Base-by-base conservation (phyloP, 2,113 vertebrate genomes). In the Hypanus sabinus region DNA sequence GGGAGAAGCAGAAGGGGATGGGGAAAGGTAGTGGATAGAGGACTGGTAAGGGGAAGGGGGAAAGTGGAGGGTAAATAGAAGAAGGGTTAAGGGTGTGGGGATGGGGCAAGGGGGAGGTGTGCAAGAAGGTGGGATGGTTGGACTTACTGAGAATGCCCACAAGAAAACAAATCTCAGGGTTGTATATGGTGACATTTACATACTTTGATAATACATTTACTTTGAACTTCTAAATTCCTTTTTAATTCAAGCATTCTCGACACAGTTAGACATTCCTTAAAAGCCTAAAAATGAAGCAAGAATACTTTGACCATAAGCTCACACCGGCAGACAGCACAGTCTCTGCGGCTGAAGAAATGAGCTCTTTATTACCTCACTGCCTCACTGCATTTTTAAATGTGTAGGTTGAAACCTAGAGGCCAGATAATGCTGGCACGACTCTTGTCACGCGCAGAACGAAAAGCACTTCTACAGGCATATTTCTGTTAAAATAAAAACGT, bases 241-340 rank as follows among this genome's bases (percentile, higher is more conserved):
- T 93, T 93, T 75, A 93, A 93, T 93, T 71, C 38, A 4, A 73
- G 55, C 68, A 93, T 73, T 70, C 68, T 73, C 68, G 9, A 75
- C 91, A 93, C 20, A 6, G 68, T 73, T 93, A 93, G 20, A 93
- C 68, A 93, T 93, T 93, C 91, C 91, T 75, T 93, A 93, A 90
- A 93, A 93, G 91, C 68, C 91, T 73, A 93, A 65, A 90, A 75
- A 46, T 68, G 68, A 93, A 73, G 91, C 91, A 46, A 90, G 91
- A 73, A 73, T 93, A 93, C 73, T 93, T 93, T 93, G 38, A 93
- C 73, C 68, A 73, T 73, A 93, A 70, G 68, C 68, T 93, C 91
- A 73, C 9, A 75, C 33, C 27, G 70, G 68, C 68, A 93, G 38
- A 55, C 68, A 71, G 30, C 91, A 46, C 22, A 93, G 70, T 73